A percentile compares a stretch with the other conserved stretches of the same genome.
phyloP scores from a whole-genome alignment of 2,888 invertebrate species.

The Ectemnius lituratus region DNA sequence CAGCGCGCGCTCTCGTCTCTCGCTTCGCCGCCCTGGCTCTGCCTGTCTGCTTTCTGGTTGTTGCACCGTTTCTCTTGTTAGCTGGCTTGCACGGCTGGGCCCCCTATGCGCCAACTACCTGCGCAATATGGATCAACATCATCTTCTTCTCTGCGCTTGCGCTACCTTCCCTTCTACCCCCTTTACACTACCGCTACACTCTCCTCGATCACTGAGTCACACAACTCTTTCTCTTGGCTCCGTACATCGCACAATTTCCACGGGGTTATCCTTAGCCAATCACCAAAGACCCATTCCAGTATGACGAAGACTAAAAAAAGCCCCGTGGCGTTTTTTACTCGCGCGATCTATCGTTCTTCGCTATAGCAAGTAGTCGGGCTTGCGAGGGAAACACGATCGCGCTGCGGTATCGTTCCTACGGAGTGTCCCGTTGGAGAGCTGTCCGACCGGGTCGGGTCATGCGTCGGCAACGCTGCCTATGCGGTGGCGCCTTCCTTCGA shows the following conservation, averaged over 20 bases:
- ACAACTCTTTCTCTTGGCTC: background rate
- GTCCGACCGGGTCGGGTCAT: background rate
- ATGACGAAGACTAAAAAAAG: background rate
- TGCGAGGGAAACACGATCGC: constrained; percentile 7
- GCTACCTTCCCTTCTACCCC: background rate
- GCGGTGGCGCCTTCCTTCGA: constrained; percentile 2
- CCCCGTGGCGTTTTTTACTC: background rate
- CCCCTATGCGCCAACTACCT: constrained; percentile 1
- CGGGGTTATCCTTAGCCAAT: background rate
- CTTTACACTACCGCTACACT: no score
- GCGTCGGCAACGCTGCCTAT: constrained; percentile 1
- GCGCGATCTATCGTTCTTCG: background rate
- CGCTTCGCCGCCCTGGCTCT: background rate
- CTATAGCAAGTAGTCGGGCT: background rate
- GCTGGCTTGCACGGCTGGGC: background rate
- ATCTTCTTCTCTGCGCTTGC: background rate
- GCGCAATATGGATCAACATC: background rate
- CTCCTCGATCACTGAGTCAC: no score
- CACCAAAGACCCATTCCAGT: no score
- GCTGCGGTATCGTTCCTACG: constrained; percentile 4
- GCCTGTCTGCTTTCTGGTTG: background rate
- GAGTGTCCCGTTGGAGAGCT: background rate
- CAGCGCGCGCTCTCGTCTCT: background rate
- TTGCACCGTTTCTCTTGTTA: no score
- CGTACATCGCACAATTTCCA: background rate